These are phyloP conservation scores for Dimorphilus gyrociliatus DNA, from an alignment of 2,888 invertebrate species.

Conservation along the genomic window DNA sequence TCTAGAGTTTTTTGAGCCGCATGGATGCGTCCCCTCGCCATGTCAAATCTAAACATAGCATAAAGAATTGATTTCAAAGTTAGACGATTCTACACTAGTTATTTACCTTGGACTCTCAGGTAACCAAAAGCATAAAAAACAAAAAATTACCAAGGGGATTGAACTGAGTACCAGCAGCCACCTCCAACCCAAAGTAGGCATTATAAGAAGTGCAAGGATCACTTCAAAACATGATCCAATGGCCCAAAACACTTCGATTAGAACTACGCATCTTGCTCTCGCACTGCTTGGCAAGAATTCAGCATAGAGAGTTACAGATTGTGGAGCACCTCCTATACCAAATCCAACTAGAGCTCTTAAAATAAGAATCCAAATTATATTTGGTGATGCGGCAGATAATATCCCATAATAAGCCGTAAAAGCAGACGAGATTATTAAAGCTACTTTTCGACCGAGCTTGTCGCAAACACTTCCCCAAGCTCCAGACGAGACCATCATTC, in stretches of 20 bases:
- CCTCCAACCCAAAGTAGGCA: conserved; percentile 78
- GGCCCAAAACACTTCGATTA: conserved; percentile 87
- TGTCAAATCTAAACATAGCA: no score
- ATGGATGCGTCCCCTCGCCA: conserved; percentile 68
- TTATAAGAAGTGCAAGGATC: conserved; percentile 67
- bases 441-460: conserved; percentile 70
- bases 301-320: conserved; percentile 90
- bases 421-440: conserved; percentile 73
- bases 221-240: conserved; percentile 85
- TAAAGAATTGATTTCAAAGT: no score
- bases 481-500: conserved; percentile 91
- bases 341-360: conserved; percentile 83
- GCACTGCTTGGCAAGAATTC: conserved; percentile 86
- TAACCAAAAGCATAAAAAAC: conserved; percentile 49
- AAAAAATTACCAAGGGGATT: conserved; percentile 64
- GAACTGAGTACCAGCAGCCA: conserved; percentile 82
- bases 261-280: conserved; percentile 80
- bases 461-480: conserved; percentile 91
- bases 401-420: conserved; percentile 77
- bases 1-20: conserved; percentile 67
- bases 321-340: conserved; percentile 88
- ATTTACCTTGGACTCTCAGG: conserved; percentile 83
- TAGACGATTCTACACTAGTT: no score
- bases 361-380: conserved; percentile 72
- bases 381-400: conserved; percentile 73